Conservation (phyloP, 2,797 vertebrate genomes). For the Esox lucius region DNA sequence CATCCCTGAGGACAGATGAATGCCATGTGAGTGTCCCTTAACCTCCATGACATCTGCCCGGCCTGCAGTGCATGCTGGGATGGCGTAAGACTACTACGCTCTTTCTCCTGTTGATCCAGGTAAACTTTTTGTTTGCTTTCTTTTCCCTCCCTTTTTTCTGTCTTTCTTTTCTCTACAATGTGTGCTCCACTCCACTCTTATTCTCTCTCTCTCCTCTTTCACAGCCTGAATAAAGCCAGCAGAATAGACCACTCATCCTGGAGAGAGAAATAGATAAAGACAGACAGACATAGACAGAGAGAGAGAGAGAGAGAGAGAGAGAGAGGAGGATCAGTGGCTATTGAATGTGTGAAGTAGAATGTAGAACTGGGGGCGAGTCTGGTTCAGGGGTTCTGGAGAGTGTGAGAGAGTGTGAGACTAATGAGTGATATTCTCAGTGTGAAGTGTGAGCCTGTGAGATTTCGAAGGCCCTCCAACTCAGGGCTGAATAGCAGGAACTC, state of each 20-base stretch:
- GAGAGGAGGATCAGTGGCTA: constrained; percentile 47
- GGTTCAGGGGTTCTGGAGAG: neutral
- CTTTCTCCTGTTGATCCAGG: constrained; percentile 6
- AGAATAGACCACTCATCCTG: constrained; percentile 44
- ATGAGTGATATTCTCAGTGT: constrained; percentile 15
- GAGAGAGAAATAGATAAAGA: constrained; percentile 30
- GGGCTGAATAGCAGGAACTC: constrained; percentile 19
- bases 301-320: neutral
- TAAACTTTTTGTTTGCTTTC: neutral
- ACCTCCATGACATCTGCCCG: constrained; percentile 62
- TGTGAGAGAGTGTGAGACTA: constrained; percentile 30
- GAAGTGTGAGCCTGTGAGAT: neutral
- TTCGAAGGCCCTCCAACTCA: constrained; percentile 35
- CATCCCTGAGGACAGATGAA: constrained; percentile 56
- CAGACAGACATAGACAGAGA: neutral
- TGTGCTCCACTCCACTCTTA: neutral
- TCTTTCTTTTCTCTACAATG: neutral
- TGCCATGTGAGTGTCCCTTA: constrained; percentile 73
- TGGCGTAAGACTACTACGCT: constrained; percentile 38
- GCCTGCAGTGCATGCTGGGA: constrained; percentile 60
- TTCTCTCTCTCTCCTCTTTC: constrained; percentile 36
- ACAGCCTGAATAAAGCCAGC: constrained; percentile 40
- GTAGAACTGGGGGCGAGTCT: neutral
- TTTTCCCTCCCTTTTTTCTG: constrained; percentile 25
- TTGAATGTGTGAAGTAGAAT: constrained; percentile 27